Evolutionary conservation across 2,888 invertebrate species (phyloP), one percentile per base, ranked within the genome.

Genomic region (Rambutsinella grinnellia): DNA sequence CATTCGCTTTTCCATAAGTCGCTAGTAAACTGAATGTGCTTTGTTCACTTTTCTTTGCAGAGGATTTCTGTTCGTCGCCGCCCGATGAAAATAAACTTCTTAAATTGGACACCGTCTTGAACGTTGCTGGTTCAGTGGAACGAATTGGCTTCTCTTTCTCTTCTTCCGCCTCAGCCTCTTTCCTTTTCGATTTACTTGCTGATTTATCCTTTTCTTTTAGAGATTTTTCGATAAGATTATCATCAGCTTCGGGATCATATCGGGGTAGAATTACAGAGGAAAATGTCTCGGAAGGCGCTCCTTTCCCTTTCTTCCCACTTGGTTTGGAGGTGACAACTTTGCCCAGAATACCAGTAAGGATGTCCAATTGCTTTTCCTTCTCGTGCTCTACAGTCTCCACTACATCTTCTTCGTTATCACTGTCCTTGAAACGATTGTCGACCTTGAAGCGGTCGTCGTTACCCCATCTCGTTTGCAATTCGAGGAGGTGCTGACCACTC

Each of bases 361-460:
- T 80, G 8, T 65, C 63, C 13, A 80, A 47, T 56, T 63, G 28
- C 57, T 56, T 47, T 49, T 63, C 27, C 21, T 62, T 65, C 53
- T 69, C 71, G n/a, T 49, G 47, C 46, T 51, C 53, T 0, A 53
- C 62, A 5, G 71, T 60, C 0, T 56, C 58, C 1, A 23, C 28
- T 8, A 68, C 49, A 26, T 65, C 51, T 6, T 54, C 27, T n/a
- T 53, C 60, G 3, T 53, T 60, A n/a, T 66, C 57, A 10, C 49
- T 44, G 1, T 82, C 80, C 10, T 72, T 72, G 61, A 83, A 83
- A 24, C 83, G 61, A n/a, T 81, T 78, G 47, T 83, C 83, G 17
- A 83, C 77, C 57, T 75, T 68, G 57, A 83, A 83, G 44, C 83
- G 68, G 2, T 70, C 70, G 49, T 83, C 83, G 51, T 72, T 76